Percentiles rank a stretch among this genome's conserved stretches.
Evolutionary conservation across 1,140 invertebrate genomes (phyloP).

Genomic region (Brachionus sp.): DNA sequence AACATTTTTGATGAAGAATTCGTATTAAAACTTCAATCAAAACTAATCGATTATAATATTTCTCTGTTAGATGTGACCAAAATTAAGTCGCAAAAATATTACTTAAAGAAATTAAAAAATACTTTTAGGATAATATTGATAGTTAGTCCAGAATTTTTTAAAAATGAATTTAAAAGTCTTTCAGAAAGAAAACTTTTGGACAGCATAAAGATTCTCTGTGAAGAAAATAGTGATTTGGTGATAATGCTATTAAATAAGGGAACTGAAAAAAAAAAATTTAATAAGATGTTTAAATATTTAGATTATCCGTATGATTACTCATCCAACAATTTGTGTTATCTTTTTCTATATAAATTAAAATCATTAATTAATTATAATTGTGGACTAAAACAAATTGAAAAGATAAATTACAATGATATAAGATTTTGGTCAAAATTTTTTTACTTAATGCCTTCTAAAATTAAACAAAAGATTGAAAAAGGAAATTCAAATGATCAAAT

Average conservation of each 20-base stretch:
- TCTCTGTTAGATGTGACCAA: not conserved
- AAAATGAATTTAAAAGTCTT: not conserved
- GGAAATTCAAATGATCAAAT: too few relatives aligned
- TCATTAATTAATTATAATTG: conserved; percentile 25
- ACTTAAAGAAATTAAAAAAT: not conserved
- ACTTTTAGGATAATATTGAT: not conserved
- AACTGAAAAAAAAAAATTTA: not conserved
- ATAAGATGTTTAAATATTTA: not conserved
- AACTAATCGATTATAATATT: not conserved
- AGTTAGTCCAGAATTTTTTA: not conserved
- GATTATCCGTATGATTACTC: not conserved
- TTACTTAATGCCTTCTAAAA: not conserved
- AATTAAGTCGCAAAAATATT: not conserved
- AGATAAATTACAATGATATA: not conserved
- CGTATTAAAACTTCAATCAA: not conserved
- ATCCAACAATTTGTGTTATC: not conserved
- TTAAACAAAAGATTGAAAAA: not conserved
- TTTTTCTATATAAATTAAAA: not conserved
- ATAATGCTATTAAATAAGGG: not conserved
- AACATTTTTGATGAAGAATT: not conserved
- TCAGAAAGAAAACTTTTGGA: not conserved
- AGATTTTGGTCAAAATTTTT: conserved; percentile 21
- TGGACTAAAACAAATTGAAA: conserved; percentile 3
- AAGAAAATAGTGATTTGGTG: not conserved
- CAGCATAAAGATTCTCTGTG: not conserved